Percentiles rank a stretch among this genome's conserved stretches.
Conservation (phyloP, 2,888 invertebrate species). For the Keiferia lycopersicella region DNA sequence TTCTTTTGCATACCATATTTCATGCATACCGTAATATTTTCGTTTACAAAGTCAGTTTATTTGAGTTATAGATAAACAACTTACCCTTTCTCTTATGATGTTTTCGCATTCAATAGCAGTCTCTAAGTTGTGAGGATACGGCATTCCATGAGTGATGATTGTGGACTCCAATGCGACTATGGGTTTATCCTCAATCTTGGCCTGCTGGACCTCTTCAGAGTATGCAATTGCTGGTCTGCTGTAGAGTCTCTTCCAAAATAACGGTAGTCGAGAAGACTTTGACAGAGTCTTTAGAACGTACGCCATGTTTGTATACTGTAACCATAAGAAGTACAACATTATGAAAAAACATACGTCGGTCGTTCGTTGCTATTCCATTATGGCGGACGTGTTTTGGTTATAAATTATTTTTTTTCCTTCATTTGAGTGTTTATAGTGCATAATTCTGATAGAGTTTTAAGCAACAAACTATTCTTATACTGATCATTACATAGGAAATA, state of each 20-base stretch:
- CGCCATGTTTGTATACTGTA: constrained; percentile 55
- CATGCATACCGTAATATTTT: background rate
- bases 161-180: constrained; percentile 98
- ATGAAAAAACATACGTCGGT: no score
- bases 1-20: no score
- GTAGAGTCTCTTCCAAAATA: constrained; percentile 44
- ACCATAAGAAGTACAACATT: constrained; percentile 38
- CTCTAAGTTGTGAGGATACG: constrained; percentile 93
- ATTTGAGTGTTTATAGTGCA: no score
- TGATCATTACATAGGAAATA: no score
- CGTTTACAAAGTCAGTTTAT: no score
- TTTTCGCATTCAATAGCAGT: constrained; percentile 92
- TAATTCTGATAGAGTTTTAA: no score
- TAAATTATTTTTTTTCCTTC: no score
- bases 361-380: no score
- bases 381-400: no score
- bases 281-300: constrained; percentile 51
- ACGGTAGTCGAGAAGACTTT: constrained; percentile 41
- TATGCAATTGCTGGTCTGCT: constrained; percentile 56
- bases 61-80: constrained; percentile 24
- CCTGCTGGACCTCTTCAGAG: constrained; percentile 84
- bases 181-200: constrained; percentile 83
- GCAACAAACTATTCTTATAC: no score
- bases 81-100: constrained; percentile 86
- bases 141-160: constrained; percentile 99